phyloP scores from a whole-genome alignment of 2,888 invertebrate species.

The Melinaea menophilus region DNA sequence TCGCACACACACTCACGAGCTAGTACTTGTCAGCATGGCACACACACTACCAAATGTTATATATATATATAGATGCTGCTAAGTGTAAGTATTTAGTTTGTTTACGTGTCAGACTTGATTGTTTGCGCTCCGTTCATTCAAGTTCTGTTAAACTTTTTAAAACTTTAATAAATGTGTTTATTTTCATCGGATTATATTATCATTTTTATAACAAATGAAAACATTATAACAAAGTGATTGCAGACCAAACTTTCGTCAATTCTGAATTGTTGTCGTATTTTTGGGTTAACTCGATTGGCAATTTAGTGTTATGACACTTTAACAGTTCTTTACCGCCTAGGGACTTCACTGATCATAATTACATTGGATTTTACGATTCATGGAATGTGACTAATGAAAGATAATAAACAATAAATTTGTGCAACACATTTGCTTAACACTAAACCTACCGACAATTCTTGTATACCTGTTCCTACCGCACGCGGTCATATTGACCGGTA shows the following conservation, averaged over 20 bases:
- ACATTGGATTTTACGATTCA: too few species aligned
- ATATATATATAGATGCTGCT: constrained; percentile 21
- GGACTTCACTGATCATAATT: background rate
- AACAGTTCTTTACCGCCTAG: background rate
- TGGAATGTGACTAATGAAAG: too few species aligned
- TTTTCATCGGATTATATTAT: too few species aligned
- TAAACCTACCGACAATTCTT: background rate
- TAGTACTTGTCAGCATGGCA: constrained; percentile 76
- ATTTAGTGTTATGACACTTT: background rate
- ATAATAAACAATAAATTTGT: background rate
- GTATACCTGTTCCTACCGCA: too few species aligned
- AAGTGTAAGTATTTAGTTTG: background rate
- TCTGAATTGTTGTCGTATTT: too few species aligned
- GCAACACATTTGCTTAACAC: background rate
- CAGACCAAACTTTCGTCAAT: too few species aligned
- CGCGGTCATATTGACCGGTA: too few species aligned
- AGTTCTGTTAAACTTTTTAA: background rate
- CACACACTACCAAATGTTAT: constrained; percentile 43
- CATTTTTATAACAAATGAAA: too few species aligned
- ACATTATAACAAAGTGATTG: too few species aligned
- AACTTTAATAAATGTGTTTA: too few species aligned
- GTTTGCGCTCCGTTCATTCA: background rate
- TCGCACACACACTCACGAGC: constrained; percentile 66
- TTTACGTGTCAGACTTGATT: background rate
- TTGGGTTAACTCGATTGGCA: too few species aligned